phyloP scores from a whole-genome alignment of 1,140 invertebrate genomes.

The Physella acuta region DNA sequence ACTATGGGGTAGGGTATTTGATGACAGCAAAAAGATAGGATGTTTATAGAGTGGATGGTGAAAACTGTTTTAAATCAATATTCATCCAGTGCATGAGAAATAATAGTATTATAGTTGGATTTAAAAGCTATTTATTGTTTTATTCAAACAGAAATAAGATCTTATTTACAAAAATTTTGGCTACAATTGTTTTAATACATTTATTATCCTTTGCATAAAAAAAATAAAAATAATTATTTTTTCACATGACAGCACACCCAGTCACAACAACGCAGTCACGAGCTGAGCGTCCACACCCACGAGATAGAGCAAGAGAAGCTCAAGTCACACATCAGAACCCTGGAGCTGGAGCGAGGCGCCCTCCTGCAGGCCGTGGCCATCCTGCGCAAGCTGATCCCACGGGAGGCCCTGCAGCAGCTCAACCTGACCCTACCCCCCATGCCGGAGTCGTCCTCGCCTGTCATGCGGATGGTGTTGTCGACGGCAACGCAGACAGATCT shows the following conservation, averaged over 20 bases:
- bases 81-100: too few relatives aligned
- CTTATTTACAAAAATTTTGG: too few relatives aligned
- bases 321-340: slow-evolving; percentile 48
- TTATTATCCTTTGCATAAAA: too few relatives aligned
- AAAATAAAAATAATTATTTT: not conserved
- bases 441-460: slow-evolving; percentile 2
- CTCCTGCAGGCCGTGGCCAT: slow-evolving; percentile 48
- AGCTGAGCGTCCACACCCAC: slow-evolving; percentile 45
- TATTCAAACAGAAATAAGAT: too few relatives aligned
- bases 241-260: slow-evolving; percentile 36
- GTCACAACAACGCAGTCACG: slow-evolving; percentile 45
- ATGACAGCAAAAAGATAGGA: too few relatives aligned
- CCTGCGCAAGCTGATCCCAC: slow-evolving; percentile 41
- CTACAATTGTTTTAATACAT: too few relatives aligned
- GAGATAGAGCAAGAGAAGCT: slow-evolving; percentile 48
- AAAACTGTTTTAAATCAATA: too few relatives aligned
- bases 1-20: too few relatives aligned
- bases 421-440: slow-evolving; percentile 27
- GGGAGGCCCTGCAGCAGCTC: slow-evolving; percentile 34
- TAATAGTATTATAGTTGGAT: too few relatives aligned
- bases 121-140: too few relatives aligned
- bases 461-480: not conserved
- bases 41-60: too few relatives aligned
- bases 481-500: not conserved
- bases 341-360: slow-evolving; percentile 54